Conservation (phyloP, 2,888 invertebrate genomes). For the Philaethria dido region DNA sequence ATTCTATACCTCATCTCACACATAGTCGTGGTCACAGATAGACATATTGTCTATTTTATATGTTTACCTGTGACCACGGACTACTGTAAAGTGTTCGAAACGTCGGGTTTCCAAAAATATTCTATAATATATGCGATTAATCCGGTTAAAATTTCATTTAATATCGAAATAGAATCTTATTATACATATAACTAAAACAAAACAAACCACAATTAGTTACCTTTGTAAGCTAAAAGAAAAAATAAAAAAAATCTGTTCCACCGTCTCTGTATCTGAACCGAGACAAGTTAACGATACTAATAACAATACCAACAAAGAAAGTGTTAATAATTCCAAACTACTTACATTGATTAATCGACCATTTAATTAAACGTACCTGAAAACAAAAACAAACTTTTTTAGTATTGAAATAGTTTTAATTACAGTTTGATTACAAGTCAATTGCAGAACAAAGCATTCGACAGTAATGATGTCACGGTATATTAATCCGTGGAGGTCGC, state of each 20-base stretch:
- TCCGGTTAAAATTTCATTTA: not conserved
- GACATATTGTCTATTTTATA: too few relatives aligned
- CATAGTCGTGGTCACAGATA: too few relatives aligned
- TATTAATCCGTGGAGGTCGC: conserved; percentile 38
- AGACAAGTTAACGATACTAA: conserved; percentile 12
- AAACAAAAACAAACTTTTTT: conserved; percentile 41
- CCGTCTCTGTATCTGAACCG: not conserved
- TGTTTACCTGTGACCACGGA: too few relatives aligned
- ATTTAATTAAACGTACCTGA: conserved; percentile 45
- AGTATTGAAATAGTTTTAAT: conserved; percentile 31
- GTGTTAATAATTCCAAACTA: conserved; percentile 24
- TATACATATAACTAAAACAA: not conserved
- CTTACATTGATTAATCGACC: conserved; percentile 36
- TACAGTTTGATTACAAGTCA: conserved; percentile 29
- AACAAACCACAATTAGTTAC: not conserved
- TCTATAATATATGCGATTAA: too few relatives aligned
- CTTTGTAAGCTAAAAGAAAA: too few relatives aligned
- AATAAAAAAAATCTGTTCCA: too few relatives aligned
- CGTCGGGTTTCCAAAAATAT: too few relatives aligned
- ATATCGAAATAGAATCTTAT: not conserved
- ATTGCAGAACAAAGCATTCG: conserved; percentile 31
- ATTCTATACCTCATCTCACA: too few relatives aligned
- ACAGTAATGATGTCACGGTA: conserved; percentile 41
- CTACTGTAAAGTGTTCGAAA: too few relatives aligned
- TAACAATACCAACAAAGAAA: conserved; percentile 27